Evolutionary conservation across 2,113 vertebrate species (phyloP), one percentile per base, ranked within the genome.

Genomic region (Piaya cayana): DNA sequence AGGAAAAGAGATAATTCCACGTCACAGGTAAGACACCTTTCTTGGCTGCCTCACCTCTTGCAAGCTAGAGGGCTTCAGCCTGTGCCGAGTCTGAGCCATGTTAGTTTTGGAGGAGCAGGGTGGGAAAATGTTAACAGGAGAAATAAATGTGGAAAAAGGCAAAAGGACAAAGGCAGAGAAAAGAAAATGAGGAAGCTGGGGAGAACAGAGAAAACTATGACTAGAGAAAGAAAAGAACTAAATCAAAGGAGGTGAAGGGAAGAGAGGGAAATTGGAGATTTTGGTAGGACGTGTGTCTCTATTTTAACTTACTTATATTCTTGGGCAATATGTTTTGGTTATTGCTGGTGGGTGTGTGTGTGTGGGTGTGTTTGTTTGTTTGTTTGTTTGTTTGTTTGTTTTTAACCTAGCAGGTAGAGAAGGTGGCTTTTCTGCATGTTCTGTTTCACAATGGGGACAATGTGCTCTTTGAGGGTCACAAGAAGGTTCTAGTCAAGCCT

Each of bases 401-500:
- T 90, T 45, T 21, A 29, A 45, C 36, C 22, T 75, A 30, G 52
- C 91, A 97, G 96, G 4, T 43, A 76, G 83, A 91, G 13, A 14
- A 67, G 19, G 69, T 96, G 79, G 32, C 6, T 89, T 85, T 55
- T 68, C 76, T 96, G 49, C 72, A 92, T 49, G 65, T 92, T 70
- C 62, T 91, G 52, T 86, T 95, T 70, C 70, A 30, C 43, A 88
- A 68, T 0, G 58, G 95, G 43, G 69, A 95, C 21, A 89, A 30
- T 4, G 72, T 97, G 53, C 72, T n/a, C 32, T 82, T 97, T 67
- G 78, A 97, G 8, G 83, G 93, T 50, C 52, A 9, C 67, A 98
- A 97, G 88, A 96, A 94, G 4, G 91, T 97, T 72, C 75, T 97
- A 23, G 82, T 98, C 17, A n/a, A 88, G 72, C 93, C 85, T 19